Evolutionary conservation across 2,113 vertebrate genomes (phyloP).

Genomic region (Passer domesticus): DNA sequence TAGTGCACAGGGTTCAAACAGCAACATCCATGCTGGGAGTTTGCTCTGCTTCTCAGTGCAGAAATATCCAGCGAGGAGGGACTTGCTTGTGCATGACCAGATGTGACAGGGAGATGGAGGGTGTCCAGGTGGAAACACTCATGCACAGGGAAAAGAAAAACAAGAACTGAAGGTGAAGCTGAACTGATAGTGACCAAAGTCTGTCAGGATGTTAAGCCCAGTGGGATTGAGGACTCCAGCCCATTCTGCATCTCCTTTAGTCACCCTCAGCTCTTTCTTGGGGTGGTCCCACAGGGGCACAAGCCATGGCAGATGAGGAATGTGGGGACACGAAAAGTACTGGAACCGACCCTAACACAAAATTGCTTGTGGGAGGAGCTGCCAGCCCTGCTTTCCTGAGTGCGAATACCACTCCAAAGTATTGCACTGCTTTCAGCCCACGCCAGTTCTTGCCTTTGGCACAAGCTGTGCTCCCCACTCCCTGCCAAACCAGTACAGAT

Average conservation of each 20-base stretch:
- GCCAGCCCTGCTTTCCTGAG: neutral
- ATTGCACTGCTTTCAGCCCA: slow-evolving; percentile 38
- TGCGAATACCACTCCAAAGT: neutral
- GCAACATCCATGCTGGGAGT: neutral
- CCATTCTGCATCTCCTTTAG: neutral
- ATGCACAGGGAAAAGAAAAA: neutral
- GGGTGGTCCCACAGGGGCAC: neutral
- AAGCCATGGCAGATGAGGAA: neutral
- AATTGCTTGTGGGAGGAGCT: neutral
- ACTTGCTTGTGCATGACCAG: neutral
- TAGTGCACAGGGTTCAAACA: neutral
- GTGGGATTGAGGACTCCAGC: neutral
- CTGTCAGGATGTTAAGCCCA: neutral
- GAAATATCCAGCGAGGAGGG: neutral
- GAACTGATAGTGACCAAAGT: neutral
- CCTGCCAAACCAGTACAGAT: slow-evolving; percentile 67
- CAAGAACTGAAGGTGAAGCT: neutral
- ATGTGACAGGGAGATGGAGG: neutral
- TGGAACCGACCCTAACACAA: neutral
- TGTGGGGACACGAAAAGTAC: neutral
- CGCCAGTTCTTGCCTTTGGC: slow-evolving; percentile 23
- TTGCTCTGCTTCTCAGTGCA: neutral
- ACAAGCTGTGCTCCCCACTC: neutral
- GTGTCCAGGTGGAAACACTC: neutral
- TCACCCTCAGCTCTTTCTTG: neutral